Base-by-base conservation (phyloP, 2,888 invertebrate species). In the Amiota communis region DNA sequence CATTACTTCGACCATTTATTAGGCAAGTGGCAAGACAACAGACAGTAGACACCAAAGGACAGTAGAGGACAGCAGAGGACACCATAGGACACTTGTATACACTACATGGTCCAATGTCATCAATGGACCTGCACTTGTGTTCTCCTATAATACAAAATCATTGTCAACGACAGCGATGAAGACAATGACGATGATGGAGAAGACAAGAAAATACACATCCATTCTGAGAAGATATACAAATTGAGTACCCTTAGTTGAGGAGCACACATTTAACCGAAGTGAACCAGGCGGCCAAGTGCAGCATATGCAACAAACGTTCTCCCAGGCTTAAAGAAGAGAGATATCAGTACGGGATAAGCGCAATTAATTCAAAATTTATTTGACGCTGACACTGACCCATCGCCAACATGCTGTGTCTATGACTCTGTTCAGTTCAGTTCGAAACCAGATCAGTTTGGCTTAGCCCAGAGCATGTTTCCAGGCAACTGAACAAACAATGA, bases 351-450 rank as follows among this genome's bases (percentile, higher is more conserved):
- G 80, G 77, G 80, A 77, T 81, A 76, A 79, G 76, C 79, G 77
- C 81, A 84, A 87, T 87, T 87, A 86, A 86, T 81, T 81, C 78
- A 75, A 81, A 81, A 86, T 85, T 82, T 84, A 86, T 85, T 80
- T 73, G 79, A 76, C 77, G 74, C 71, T 78, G 77, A 77, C 72
- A 75, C 76, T 76, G 72, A 75, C 63, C 70, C 73, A 75, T 72
- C 77, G 72, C 74, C 72, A 71, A 56, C 75, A 76, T 72, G 61
- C 68, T 51, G 65, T 67, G 67, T 68, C 74, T 64, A 36, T 53
- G 23, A 6, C 36, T 15, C 20, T 10, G 20, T 59, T 17, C 15
- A 20, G 59, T 59, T 59, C 23, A 15, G 20, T 59, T n/a, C 20
- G n/a, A 12, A 59, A 11, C 20, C 11, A 11, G 17, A 59, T 20